Base-by-base conservation (phyloP, 2,113 vertebrate genomes). In the Hirundichthys speculiger region DNA sequence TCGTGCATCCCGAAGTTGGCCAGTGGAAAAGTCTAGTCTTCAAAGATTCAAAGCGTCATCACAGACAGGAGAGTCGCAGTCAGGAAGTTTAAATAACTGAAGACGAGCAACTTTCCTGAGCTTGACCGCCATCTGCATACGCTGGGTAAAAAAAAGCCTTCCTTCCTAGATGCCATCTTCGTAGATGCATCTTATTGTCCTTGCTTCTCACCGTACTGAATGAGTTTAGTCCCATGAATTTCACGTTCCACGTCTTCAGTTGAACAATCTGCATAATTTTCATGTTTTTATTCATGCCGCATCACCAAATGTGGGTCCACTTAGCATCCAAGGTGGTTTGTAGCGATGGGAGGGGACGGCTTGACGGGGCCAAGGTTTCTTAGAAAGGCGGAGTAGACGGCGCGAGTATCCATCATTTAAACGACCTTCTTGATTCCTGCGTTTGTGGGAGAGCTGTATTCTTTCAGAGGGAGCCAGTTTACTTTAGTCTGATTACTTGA, bases 281-380 rank as follows among this genome's bases (percentile, higher is more conserved):
- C 49, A 80, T 85, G 82, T 86, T 84, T 87, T 86, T 86, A 86
- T 90, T 88, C 83, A 87, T 87, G 51, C 55, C 21, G 1, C 20
- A 3, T 21, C 38, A 50, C 42, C 34, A n/a, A 43, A 52, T 24
- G 59, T 25, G 1, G n/a, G 20, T 52, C 41, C 22, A 22, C 22
- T 22, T 56, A 38, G 30, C 16, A 20, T 70, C 64, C 46, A 6
- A 60, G 51, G 60, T n/a, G 14, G 50, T 41, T 21, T 13, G 4
- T 27, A 18, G 34, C 77, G 56, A 79, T 72, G 51, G 22, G 2
- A 50, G 30, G 64, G 47, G 47, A 7, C 56, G 66, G 56, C 50
- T 40, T 25, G 38, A 40, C 51, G 79, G 82, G 75, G 82, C 50
- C 54, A 30, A 27, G 11, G 64, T 43, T 73, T n/a, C n/a, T 75